These are phyloP conservation scores for Erynnis tages DNA, from an alignment of 2,888 invertebrate genomes.

Conservation along the genomic window DNA sequence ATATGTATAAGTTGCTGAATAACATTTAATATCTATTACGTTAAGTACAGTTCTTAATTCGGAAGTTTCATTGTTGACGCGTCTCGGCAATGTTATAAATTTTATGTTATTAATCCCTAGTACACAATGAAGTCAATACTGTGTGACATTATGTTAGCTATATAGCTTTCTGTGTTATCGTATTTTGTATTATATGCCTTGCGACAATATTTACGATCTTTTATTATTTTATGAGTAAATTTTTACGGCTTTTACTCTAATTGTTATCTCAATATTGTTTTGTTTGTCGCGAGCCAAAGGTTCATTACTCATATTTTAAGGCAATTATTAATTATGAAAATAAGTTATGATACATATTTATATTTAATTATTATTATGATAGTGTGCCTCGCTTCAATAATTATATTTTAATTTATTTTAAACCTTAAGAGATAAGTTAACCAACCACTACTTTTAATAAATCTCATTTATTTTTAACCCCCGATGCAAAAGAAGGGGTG, in stretches of 20 bases:
- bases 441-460: not conserved
- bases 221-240: too few relatives aligned
- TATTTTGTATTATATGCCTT: not conserved
- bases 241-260: not conserved
- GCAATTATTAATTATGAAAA: not conserved
- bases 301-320: not conserved
- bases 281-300: not conserved
- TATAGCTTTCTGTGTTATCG: too few relatives aligned
- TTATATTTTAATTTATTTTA: conserved; percentile 7
- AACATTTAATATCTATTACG: too few relatives aligned
- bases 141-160: too few relatives aligned
- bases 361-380: not conserved
- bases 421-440: not conserved
- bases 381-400: not conserved
- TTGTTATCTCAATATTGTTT: not conserved
- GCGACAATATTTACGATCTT: too few relatives aligned
- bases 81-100: too few relatives aligned
- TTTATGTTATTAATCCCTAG: too few relatives aligned
- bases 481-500: too few relatives aligned
- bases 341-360: not conserved
- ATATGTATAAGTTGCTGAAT: too few relatives aligned
- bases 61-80: too few relatives aligned
- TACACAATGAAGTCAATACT: too few relatives aligned
- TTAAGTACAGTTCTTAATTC: too few relatives aligned
- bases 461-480: not conserved